phyloP scores from a whole-genome alignment of 1,140 invertebrate species.

The Aphaenogaster rudis region DNA sequence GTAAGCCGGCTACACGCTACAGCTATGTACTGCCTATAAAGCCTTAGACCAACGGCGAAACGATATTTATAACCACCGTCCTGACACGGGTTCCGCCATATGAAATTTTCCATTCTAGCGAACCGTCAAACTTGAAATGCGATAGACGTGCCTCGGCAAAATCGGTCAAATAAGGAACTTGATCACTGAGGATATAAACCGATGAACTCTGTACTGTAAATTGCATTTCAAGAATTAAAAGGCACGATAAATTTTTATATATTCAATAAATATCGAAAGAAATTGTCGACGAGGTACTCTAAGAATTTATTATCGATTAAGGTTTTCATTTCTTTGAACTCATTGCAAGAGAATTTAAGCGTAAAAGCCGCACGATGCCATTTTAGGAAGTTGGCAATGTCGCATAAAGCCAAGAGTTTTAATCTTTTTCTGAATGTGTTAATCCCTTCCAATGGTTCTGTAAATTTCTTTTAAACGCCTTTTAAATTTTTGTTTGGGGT shows the following conservation, averaged over 20 bases:
- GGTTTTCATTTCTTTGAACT: not conserved
- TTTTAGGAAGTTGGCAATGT: not conserved
- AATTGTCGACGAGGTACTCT: not conserved
- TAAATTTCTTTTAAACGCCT: slow-evolving; percentile 18
- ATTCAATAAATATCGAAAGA: not conserved
- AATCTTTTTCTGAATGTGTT: slow-evolving; percentile 12
- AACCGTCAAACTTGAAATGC: slow-evolving; percentile 35
- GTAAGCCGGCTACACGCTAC: slow-evolving; percentile 63
- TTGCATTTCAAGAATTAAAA: not conserved
- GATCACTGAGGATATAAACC: not conserved
- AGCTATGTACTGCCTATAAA: slow-evolving; percentile 60
- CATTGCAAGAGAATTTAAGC: not conserved
- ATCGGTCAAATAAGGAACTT: not conserved
- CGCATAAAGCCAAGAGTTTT: not conserved
- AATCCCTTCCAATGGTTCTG: not conserved
- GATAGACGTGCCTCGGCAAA: not conserved
- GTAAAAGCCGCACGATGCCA: not conserved
- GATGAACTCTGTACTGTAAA: not conserved
- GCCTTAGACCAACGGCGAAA: slow-evolving; percentile 44
- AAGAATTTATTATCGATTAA: not conserved
- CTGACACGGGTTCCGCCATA: slow-evolving; percentile 27
- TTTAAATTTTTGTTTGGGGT: not conserved
- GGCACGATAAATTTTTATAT: not conserved
- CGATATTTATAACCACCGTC: slow-evolving; percentile 59
- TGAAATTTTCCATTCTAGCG: slow-evolving; percentile 41